Conservation (phyloP, 2,888 invertebrate genomes). For the Opisthograptis luteolata region DNA sequence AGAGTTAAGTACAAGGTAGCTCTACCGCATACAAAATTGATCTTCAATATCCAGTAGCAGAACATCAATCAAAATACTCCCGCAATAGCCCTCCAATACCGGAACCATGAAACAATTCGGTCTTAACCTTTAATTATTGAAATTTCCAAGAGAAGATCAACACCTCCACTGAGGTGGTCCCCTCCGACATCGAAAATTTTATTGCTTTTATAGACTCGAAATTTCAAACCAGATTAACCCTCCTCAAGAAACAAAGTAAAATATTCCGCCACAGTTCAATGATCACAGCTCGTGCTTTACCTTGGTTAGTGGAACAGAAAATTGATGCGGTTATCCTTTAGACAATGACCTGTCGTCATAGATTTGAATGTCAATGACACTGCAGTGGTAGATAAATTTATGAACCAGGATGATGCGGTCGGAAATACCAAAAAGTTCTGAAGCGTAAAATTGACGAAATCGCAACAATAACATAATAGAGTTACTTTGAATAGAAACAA, state of each 20-base stretch:
- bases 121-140: slow-evolving; percentile 63
- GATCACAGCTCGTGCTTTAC: slow-evolving; percentile 72
- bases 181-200: slow-evolving; percentile 38
- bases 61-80: slow-evolving; percentile 36
- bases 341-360: slow-evolving; percentile 56
- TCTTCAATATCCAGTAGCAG: slow-evolving; percentile 30
- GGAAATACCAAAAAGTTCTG: slow-evolving; percentile 41
- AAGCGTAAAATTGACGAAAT: slow-evolving; percentile 49
- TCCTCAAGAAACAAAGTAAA: slow-evolving; percentile 26
- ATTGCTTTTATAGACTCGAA: slow-evolving; percentile 33
- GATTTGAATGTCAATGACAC: slow-evolving; percentile 64
- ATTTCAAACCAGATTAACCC: slow-evolving; percentile 24
- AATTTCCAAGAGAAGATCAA: slow-evolving; percentile 41
- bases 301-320: slow-evolving; percentile 74
- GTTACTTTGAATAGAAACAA: background rate
- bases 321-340: slow-evolving; percentile 68
- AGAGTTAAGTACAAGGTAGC: slow-evolving; percentile 21
- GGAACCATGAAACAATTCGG: slow-evolving; percentile 64
- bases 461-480: slow-evolving; percentile 8
- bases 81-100: slow-evolving; percentile 49
- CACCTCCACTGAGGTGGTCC: slow-evolving; percentile 57
- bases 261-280: slow-evolving; percentile 50
- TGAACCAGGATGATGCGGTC: slow-evolving; percentile 41
- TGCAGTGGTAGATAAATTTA: slow-evolving; percentile 31
- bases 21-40: slow-evolving; percentile 31